phyloP scores from a whole-genome alignment of 2,113 vertebrate genomes.

The Pongo abelii region DNA sequence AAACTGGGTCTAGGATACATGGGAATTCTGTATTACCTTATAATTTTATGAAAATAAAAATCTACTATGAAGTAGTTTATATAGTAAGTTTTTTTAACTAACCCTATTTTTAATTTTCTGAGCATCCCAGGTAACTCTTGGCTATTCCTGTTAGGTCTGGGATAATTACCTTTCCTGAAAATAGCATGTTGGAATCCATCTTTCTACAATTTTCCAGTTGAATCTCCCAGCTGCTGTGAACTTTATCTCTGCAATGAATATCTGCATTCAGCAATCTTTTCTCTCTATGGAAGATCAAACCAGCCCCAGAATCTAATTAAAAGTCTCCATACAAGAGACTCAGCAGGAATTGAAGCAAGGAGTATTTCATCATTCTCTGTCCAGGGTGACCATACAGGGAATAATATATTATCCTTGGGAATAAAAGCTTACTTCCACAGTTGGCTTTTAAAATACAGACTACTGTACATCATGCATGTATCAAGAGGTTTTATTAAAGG shows the following conservation, averaged over 20 bases:
- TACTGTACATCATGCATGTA: background rate
- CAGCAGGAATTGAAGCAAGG: background rate
- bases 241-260: background rate
- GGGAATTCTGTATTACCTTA: background rate
- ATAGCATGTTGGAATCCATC: conserved; percentile 14
- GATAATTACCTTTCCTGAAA: background rate
- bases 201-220: background rate
- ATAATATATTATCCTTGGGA: background rate
- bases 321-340: background rate
- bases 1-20: background rate
- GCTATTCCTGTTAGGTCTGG: background rate
- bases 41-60: background rate
- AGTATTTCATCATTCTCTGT: conserved; percentile 47
- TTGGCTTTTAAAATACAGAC: background rate
- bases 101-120: background rate
- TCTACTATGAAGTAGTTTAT: background rate
- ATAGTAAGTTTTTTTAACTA: background rate
- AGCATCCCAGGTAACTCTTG: background rate
- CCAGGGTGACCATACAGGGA: background rate
- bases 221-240: background rate
- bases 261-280: conserved; percentile 16
- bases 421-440: background rate
- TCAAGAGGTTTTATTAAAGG: conserved; percentile 13
- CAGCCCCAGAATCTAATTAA: conserved; percentile 57
- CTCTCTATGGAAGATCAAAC: conserved; percentile 30